Evolutionary conservation across 2,888 invertebrate species (phyloP), one percentile per base, ranked within the genome.

Genomic region (Chymomyza fuscimana): DNA sequence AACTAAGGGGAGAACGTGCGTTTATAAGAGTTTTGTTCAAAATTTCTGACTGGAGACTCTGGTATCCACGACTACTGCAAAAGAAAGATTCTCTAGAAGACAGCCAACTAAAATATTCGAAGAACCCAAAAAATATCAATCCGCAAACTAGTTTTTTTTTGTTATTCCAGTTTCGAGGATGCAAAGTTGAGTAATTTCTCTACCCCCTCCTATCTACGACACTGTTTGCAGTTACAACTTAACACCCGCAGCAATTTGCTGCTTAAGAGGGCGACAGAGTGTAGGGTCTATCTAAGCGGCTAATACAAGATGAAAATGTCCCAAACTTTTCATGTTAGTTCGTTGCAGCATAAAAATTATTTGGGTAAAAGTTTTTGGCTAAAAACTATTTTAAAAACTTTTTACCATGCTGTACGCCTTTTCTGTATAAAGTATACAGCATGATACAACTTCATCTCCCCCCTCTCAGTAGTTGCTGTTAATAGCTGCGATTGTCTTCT

Each of bases 311-410:
- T 19, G 25, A 58, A 25, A 54, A 54, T 19, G 54, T 54, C 15
- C 25, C 7, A 74, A 75, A 72, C 61, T 86, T 83, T 80, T 66
- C 79, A 73, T 86, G 82, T 86, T 77, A 66, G 75, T 73, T 80
- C 63, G 77, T 65, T 73, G 74, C 80, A 78, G 83, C 86, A 84
- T 86, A 83, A 86, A 83, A 86, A 83, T 86, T 86, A 86, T 86
- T 83, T 83, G 78, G 84, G 73, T 65, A 70, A 76, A 75, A 84
- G 75, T 56, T 86, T 83, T 75, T 51, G 56, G 56, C 70, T 74
- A 59, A 9, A 80, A 86, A 83, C 77, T 77, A 78, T 80, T 71
- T 77, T 63, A 65, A 74, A 80, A 86, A 77, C 69, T 83, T 82
- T 76, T 32, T 19, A 19, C 29, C 67, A 65, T 54, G 54, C 16